Conservation (phyloP, 1,140 invertebrate species). For the Diorhabda carinulata region DNA sequence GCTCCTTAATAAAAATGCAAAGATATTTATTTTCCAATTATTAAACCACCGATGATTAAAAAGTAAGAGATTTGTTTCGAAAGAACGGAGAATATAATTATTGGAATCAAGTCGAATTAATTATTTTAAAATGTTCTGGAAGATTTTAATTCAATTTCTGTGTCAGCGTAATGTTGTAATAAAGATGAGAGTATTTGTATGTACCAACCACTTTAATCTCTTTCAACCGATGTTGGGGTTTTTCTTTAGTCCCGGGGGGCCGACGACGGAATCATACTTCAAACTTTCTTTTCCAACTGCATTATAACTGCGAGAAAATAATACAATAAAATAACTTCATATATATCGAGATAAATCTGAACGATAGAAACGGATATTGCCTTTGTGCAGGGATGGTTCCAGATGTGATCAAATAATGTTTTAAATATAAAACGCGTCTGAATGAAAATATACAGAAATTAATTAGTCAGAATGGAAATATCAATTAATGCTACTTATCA, state of each 20-base stretch:
- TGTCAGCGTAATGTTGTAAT: constrained; percentile 7
- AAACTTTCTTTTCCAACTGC: constrained; percentile 22
- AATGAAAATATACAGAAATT: no score
- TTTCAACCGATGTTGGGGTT: constrained; percentile 14
- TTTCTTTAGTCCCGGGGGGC: constrained; percentile 13
- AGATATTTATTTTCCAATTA: no score
- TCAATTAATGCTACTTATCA: no score
- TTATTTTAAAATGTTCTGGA: constrained; percentile 13
- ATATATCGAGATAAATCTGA: constrained; percentile 7
- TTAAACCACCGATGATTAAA: no score
- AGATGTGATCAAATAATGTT: no score
- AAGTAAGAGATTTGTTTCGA: not conserved
- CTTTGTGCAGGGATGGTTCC: not conserved
- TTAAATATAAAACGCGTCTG: no score
- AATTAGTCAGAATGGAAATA: no score
- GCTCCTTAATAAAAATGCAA: no score
- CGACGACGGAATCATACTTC: constrained; percentile 15
- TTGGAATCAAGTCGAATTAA: constrained; percentile 13
- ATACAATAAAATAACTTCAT: constrained; percentile 6
- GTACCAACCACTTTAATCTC: constrained; percentile 18
- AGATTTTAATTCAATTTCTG: constrained; percentile 7
- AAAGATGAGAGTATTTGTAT: constrained; percentile 22
- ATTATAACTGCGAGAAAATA: constrained; percentile 11
- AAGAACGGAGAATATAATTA: constrained; percentile 15
- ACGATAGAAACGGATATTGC: not conserved